A percentile compares a stretch with the other conserved stretches of the same genome.
Conservation (phyloP, 2,888 invertebrate genomes). For the Sphaerolaimus hirsutus region DNA sequence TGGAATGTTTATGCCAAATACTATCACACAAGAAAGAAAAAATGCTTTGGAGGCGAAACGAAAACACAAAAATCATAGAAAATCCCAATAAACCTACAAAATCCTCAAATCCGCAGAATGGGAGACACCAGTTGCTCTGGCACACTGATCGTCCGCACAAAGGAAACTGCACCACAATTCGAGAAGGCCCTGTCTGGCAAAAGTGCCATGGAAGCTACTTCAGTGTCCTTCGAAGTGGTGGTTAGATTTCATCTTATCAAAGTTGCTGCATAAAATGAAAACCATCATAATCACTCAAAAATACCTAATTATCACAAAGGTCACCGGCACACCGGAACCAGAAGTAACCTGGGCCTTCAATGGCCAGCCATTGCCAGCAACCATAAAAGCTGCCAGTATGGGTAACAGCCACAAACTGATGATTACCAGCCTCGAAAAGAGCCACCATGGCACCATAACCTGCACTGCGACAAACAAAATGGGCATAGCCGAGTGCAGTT, state of each 20-base stretch:
- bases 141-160: conserved; percentile 16
- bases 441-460: conserved; percentile 22
- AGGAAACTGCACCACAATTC: conserved; percentile 19
- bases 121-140: conserved; percentile 17
- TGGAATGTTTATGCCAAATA: not conserved
- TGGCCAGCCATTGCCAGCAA: too few species aligned
- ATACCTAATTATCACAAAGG: too few species aligned
- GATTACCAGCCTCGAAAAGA: not conserved
- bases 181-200: conserved; percentile 10
- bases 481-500: conserved; percentile 23
- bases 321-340: conserved; percentile 19
- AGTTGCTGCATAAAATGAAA: too few species aligned
- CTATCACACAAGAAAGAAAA: not conserved
- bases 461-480: conserved; percentile 28
- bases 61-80: too few species aligned
- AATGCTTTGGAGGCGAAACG: too few species aligned
- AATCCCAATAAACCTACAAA: not conserved
- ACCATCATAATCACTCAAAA: too few species aligned
- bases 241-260: too few species aligned
- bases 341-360: conserved; percentile 12
- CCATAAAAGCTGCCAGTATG: too few species aligned
- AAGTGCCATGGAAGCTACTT: conserved; percentile 18
- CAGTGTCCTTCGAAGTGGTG: conserved; percentile 43
- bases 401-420: too few species aligned
- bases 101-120: conserved; percentile 17